Evolutionary conservation across 2,113 vertebrate genomes (phyloP).

Genomic region (Stegostoma tigrinum): DNA sequence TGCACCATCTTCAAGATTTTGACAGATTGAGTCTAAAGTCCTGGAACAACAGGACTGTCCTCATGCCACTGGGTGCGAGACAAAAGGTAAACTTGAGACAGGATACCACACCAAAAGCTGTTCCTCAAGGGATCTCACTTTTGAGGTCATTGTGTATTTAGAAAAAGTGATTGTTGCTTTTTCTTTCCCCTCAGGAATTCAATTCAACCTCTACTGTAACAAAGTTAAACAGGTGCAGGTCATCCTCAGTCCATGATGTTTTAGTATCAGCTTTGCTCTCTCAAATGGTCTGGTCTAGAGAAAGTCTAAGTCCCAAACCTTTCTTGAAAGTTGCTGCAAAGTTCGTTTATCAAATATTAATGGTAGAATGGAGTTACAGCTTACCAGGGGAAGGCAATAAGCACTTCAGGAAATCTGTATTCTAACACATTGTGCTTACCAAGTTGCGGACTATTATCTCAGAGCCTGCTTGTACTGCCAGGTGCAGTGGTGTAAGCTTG

Average conservation of each 20-base stretch:
- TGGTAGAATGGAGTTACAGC: constrained; percentile 11
- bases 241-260: not conserved
- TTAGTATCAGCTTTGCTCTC: not conserved
- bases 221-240: not conserved
- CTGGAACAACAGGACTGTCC: too few relatives aligned
- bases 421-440: constrained; percentile 54
- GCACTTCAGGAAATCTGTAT: not conserved
- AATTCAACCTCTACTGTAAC: not conserved
- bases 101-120: too few relatives aligned
- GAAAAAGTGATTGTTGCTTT: too few relatives aligned
- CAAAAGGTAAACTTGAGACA: too few relatives aligned
- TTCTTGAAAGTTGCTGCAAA: not conserved
- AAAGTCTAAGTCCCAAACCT: not conserved
- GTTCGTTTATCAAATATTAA: not conserved
- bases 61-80: too few relatives aligned
- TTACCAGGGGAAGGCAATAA: not conserved
- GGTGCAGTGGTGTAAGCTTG: constrained; percentile 87
- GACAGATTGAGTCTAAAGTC: too few relatives aligned
- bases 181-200: too few relatives aligned
- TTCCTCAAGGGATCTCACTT: too few relatives aligned
- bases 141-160: too few relatives aligned
- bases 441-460: constrained; percentile 97
- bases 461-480: constrained; percentile 90
- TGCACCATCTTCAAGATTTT: too few relatives aligned
- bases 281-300: not conserved